Base-by-base conservation (phyloP, 2,888 invertebrate genomes). In the Cantharis rustica region DNA sequence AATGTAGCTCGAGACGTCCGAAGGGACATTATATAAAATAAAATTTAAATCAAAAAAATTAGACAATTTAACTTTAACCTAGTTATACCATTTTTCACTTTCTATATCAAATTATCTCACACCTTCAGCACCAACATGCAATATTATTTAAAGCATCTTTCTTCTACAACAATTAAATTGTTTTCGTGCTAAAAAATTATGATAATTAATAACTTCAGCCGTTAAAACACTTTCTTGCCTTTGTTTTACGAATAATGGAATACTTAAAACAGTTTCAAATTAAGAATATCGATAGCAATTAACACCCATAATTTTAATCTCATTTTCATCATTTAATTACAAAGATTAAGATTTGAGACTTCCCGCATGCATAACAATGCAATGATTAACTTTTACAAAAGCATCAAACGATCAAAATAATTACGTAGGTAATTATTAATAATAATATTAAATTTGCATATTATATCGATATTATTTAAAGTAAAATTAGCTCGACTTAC, bases 81-180 rank as follows among this genome's bases (percentile, higher is more conserved):
- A 66, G 64, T 16, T 66, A 47, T 47, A 66, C 64, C 5, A 11
- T 66, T 66, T 66, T 66, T 66, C 64, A 66, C 64, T 66, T 66
- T 66, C 64, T 66, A 66, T 66, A 66, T 20, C 17, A 66, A n/a
- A 66, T 66, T 66, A 66, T 66, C 64, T 20, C 64, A 66, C 64
- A 66, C 64, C 23, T 66, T 66, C 23, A 66, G 20, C 64, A 23
- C 64, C n/a, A 66, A 66, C 17, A 20, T 16, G 64, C 64, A 66
- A 66, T 66, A 23, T 66, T 66, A 66, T 66, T 20, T 63, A 17
- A 63, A 47, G 47, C 47, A 47, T 47, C 63, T 63, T 63, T 63
- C 17, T 63, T 17, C 17, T 66, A 66, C 17, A 66, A 66, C 23
- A 66, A 66, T 66, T 66, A 66, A 66, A n/a, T 66, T 66, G 16